phyloP scores from a whole-genome alignment of 2,888 invertebrate species.

The Aricia artaxerxes region DNA sequence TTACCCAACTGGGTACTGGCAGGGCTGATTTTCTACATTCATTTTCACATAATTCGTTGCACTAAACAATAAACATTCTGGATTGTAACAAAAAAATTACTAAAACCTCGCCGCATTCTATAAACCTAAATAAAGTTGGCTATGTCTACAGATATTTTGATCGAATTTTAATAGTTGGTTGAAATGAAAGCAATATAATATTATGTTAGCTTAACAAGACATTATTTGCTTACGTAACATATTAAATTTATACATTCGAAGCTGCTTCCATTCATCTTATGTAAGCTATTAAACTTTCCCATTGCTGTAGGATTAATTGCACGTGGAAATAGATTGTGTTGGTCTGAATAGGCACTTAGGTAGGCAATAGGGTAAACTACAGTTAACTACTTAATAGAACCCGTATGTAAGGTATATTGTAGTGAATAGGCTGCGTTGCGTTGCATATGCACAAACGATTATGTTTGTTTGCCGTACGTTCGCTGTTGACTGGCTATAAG shows the following conservation, averaged over 20 bases:
- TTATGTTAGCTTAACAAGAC: not conserved
- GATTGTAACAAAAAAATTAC: no score
- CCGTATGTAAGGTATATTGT: not conserved
- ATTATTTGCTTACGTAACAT: not conserved
- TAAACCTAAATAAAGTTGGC: no score
- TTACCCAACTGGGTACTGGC: no score
- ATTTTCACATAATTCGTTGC: no score
- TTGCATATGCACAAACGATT: not conserved
- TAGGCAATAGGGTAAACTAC: conserved; percentile 21
- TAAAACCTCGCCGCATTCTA: no score
- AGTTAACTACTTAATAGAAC: conserved; percentile 13
- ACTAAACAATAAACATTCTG: no score
- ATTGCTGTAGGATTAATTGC: conserved; percentile 31
- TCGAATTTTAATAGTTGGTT: not conserved
- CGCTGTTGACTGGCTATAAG: no score
- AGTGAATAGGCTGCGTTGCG: not conserved
- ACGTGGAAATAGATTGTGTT: conserved; percentile 23
- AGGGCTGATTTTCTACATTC: no score
- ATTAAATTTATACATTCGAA: conserved; percentile 17
- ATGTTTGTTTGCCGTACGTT: no score
- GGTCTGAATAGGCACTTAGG: conserved; percentile 30
- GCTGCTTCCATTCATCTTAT: conserved; percentile 32
- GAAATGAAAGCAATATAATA: not conserved
- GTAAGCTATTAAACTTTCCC: conserved; percentile 33
- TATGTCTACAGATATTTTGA: no score